Evolutionary conservation across 53 echinoderm and acorn worm genomes (phyloP).

Genomic region (Apostichopus leukothele): DNA sequence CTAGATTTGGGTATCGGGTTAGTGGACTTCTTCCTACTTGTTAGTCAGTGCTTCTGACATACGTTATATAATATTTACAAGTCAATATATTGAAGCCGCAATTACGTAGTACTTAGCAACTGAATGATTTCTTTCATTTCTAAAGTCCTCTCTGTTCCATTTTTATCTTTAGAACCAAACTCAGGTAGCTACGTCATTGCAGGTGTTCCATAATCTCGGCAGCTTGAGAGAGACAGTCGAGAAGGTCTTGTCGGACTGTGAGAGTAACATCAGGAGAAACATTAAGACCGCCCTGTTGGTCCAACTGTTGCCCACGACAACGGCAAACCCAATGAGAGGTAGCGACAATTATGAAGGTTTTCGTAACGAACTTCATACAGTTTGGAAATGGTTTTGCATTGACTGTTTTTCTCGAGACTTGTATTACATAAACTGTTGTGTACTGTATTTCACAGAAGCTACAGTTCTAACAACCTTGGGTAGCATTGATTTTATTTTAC

Average conservation of each 20-base stretch:
- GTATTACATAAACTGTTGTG: not conserved
- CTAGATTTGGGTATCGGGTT: no score
- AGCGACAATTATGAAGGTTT: not conserved
- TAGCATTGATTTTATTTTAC: no score
- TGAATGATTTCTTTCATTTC: no score
- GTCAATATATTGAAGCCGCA: no score
- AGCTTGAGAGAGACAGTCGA: constrained; percentile 82
- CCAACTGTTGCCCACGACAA: constrained; percentile 57
- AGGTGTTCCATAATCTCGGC: constrained; percentile 98
- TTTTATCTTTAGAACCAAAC: constrained; percentile 78
- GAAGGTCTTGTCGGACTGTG: constrained; percentile 55
- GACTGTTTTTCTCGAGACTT: not conserved
- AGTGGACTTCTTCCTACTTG: no score
- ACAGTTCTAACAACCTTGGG: not conserved
- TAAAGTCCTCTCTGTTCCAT: not conserved
- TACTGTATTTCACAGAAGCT: not conserved
- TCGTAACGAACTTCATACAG: not conserved
- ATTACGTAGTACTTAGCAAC: no score
- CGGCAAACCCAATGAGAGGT: constrained; percentile 20
- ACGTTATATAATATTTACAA: no score
- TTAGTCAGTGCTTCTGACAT: no score
- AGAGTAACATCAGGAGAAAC: constrained; percentile 70
- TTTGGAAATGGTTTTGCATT: not conserved
- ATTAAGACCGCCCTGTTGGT: constrained; percentile 79
- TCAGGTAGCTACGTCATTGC: constrained; percentile 93